Conservation (phyloP, 2,888 invertebrate species). For the Chrysomela aeneicollis region DNA sequence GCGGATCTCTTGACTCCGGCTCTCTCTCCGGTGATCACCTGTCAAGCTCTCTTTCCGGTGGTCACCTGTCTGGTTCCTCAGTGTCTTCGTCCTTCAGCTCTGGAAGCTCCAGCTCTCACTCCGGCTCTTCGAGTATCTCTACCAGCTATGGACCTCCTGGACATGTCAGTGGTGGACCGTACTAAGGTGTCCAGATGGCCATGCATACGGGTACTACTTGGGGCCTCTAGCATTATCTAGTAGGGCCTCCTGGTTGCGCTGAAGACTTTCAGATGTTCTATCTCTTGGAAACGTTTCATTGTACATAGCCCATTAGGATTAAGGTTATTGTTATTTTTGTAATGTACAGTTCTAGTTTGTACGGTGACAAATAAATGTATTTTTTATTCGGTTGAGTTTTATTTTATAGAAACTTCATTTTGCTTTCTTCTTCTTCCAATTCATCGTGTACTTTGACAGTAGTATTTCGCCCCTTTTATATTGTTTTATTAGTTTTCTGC, state of each 20-base stretch:
- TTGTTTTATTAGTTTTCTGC: background rate
- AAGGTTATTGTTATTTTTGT: slow-evolving; percentile 42
- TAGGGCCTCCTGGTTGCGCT: slow-evolving; percentile 28
- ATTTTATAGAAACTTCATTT: background rate
- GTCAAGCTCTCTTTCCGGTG: slow-evolving; percentile 16
- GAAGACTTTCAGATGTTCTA: slow-evolving; percentile 38
- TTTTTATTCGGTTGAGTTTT: slow-evolving; percentile 42
- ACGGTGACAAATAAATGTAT: slow-evolving; percentile 61
- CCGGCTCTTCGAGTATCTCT: slow-evolving; percentile 41
- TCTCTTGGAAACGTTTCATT: slow-evolving; percentile 33
- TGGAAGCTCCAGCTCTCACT: slow-evolving; percentile 24
- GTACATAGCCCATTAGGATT: slow-evolving; percentile 49
- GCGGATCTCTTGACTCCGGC: slow-evolving; percentile 13
- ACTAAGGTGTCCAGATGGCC: slow-evolving; percentile 24
- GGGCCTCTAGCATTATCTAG: slow-evolving; percentile 1
- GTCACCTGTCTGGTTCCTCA: slow-evolving; percentile 8
- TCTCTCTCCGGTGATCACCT: slow-evolving; percentile 18
- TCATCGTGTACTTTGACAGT: no score
- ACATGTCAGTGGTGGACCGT: slow-evolving; percentile 51
- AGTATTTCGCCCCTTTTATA: no score
- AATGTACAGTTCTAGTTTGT: slow-evolving; percentile 32
- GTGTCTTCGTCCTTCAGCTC: slow-evolving; percentile 9
- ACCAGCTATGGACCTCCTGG: slow-evolving; percentile 57
- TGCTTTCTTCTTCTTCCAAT: no score
- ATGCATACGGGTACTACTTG: slow-evolving; percentile 33